Conservation (phyloP, 2,888 invertebrate species). For the Mystacides longicornis region DNA sequence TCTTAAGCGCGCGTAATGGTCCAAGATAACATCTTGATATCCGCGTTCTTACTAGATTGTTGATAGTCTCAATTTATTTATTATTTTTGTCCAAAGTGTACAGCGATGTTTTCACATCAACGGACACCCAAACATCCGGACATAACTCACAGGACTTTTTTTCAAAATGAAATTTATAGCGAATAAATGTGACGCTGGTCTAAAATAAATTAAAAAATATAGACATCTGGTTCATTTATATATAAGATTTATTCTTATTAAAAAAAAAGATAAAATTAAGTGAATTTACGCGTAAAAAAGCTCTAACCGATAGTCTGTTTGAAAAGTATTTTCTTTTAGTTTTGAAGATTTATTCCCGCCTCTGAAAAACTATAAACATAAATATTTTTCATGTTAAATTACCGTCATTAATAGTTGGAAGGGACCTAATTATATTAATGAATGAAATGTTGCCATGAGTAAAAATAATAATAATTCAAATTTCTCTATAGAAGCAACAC, state of each 20-base stretch:
- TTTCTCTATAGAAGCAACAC: too few species aligned
- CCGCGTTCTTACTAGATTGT: too few species aligned
- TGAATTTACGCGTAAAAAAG: neutral
- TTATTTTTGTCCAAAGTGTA: too few species aligned
- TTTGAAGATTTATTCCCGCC: neutral
- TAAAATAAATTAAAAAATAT: too few species aligned
- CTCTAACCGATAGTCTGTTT: neutral
- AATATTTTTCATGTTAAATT: neutral
- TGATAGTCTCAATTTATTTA: too few species aligned
- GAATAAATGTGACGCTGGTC: neutral
- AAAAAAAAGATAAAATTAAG: too few species aligned
- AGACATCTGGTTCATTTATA: too few species aligned
- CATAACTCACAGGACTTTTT: conserved; percentile 1
- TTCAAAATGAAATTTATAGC: neutral
- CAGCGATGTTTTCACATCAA: too few species aligned
- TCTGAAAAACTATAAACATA: neutral
- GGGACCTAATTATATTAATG: neutral
- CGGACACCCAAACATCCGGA: neutral
- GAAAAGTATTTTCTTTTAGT: neutral
- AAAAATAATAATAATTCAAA: too few species aligned
- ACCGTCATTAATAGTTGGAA: neutral
- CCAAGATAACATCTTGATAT: too few species aligned
- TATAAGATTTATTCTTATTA: too few species aligned
- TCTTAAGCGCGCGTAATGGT: too few species aligned
- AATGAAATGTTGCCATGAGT: neutral